Percentiles rank a stretch among this genome's conserved stretches.
phyloP scores from a whole-genome alignment of 2,888 invertebrate genomes.

The Caenorhabditis wallacei region DNA sequence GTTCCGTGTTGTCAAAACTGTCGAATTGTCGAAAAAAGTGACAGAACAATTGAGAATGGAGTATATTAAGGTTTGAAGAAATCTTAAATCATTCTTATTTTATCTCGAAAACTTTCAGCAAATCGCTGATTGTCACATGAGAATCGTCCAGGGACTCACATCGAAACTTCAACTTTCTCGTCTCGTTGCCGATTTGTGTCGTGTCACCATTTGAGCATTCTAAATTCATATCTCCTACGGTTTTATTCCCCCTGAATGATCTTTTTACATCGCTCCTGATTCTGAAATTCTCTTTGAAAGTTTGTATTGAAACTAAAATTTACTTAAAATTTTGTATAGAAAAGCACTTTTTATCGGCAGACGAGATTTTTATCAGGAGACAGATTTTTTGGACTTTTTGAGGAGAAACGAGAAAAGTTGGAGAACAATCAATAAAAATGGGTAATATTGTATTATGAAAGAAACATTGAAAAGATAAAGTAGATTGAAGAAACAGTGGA shows the following conservation, averaged over 20 bases:
- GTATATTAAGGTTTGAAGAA: constrained; percentile 86
- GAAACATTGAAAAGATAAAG: too few relatives aligned
- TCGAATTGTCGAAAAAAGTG: constrained; percentile 90
- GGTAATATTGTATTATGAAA: background rate
- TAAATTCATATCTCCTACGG: too few relatives aligned
- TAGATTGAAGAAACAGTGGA: too few relatives aligned
- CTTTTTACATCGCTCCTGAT: too few relatives aligned
- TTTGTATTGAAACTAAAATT: too few relatives aligned
- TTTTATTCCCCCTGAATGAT: too few relatives aligned
- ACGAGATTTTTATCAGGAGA: background rate
- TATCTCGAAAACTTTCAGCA: constrained; percentile 87
- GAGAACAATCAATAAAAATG: background rate
- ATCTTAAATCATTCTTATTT: too few relatives aligned
- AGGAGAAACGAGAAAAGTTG: background rate
- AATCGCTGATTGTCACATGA: constrained; percentile 93
- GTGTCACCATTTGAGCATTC: constrained; percentile 13
- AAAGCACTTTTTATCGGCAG: too few relatives aligned
- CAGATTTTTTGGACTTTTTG: background rate
- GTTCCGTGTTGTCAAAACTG: constrained; percentile 93
- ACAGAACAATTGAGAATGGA: constrained; percentile 91
- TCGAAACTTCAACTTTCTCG: constrained; percentile 94
- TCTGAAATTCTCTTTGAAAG: too few relatives aligned
- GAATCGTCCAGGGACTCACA: constrained; percentile 91
- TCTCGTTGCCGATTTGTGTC: constrained; percentile 91
- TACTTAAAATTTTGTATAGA: too few relatives aligned